Evolutionary conservation across 2,888 invertebrate species (phyloP), one percentile per base, ranked within the genome.

Genomic region (Synanthedon vespiformis): DNA sequence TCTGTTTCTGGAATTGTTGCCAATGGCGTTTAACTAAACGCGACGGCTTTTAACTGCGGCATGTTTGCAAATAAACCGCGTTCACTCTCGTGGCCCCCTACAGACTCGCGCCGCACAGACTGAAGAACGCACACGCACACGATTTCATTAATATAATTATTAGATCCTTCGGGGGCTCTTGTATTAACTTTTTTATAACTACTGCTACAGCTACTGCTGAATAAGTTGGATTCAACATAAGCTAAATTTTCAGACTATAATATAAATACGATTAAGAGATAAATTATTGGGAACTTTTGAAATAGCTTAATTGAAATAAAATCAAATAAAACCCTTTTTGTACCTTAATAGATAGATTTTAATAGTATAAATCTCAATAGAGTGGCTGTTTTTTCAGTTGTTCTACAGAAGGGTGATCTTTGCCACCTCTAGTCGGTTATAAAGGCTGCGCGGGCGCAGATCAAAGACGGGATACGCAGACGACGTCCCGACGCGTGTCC

Each of bases 401-500:
- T 44, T 5, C 47, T 5, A 44, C 13, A 34, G 8, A 34, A 34
- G 12, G 10, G 10, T 34, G 8, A 10, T 6, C 54, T 51, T 50
- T 55, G 52, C 51, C 56, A 13, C 59, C 55, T 69, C 67, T 68
- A 63, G 52, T 52, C 41, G 40, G 48, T 59, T 49, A 18, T 48
- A 57, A 55, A 41, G 52, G 55, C 44, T 44, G 44, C 44, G 44
- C 44, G n/a, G 57, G 61, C 58, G 58, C 68, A 74, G 75, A 81
- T 81, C 80, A 81, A 80, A 80, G 80, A 68, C 75, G 82, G 78
- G 82, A 83, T 84, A 80, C 83, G 83, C 84, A 83, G 84, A 84
- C 84, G 80, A 78, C 80, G 80, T 78, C 78, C 74, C 76, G 75
- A 67, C 75, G 70, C 63, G 54, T 53, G 60, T 58, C 62, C 56